phyloP scores from a whole-genome alignment of 1,140 invertebrate species.

The Carposina sasakii region DNA sequence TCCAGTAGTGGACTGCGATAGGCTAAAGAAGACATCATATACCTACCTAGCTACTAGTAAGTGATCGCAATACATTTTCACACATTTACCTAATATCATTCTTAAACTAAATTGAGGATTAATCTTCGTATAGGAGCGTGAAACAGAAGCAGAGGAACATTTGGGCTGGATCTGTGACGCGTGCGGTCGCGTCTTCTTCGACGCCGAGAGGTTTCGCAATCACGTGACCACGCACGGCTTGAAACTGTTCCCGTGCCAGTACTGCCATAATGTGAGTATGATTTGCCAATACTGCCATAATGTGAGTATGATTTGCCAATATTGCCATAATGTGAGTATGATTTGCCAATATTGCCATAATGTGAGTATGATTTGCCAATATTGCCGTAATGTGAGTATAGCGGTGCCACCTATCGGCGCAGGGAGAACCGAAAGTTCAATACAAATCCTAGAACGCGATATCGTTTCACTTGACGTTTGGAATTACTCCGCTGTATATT shows the following conservation, averaged over 20 bases:
- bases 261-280: constrained; percentile 40
- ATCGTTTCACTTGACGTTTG: too few species aligned
- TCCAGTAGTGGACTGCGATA: too few species aligned
- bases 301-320: background rate
- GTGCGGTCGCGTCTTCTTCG: constrained; percentile 37
- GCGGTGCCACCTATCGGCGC: background rate
- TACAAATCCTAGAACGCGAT: too few species aligned
- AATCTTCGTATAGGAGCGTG: too few species aligned
- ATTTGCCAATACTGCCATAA: background rate
- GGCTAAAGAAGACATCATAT: too few species aligned
- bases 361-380: background rate
- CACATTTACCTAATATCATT: too few species aligned
- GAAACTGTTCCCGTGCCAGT: constrained; percentile 44
- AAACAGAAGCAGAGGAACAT: too few species aligned
- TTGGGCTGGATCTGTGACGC: constrained; percentile 48
- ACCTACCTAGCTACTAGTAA: too few species aligned
- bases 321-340: background rate
- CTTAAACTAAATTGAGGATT: too few species aligned
- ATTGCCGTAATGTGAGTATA: background rate
- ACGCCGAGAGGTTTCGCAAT: constrained; percentile 31
- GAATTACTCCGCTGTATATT: too few species aligned
- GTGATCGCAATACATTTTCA: too few species aligned
- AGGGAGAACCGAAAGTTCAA: background rate
- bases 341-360: background rate
- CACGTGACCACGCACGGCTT: constrained; percentile 41